Conservation (phyloP, 2,797 vertebrate genomes). For the Glyptemys insculpta region DNA sequence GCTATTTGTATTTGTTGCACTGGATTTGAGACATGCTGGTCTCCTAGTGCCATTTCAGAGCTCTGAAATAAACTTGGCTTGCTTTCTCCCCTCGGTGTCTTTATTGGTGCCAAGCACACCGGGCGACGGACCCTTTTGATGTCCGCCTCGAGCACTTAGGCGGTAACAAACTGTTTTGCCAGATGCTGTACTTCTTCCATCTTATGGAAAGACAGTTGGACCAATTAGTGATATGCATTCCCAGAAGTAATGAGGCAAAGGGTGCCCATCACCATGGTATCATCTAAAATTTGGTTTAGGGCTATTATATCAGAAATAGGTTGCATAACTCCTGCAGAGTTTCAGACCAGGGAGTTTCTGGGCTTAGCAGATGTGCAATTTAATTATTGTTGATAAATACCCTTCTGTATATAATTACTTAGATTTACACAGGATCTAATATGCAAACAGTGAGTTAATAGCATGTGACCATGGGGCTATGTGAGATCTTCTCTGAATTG, state of each 20-base stretch:
- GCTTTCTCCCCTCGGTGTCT: no score
- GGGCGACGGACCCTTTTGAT: no score
- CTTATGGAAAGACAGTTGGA: background rate
- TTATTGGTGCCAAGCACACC: no score
- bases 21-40: no score
- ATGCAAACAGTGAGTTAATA: background rate
- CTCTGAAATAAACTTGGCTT: no score
- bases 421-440: background rate
- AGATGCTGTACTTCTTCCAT: background rate
- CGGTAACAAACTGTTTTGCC: background rate
- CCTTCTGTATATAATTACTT: background rate
- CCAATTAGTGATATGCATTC: background rate
- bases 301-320: background rate
- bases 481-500: background rate
- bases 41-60: no score
- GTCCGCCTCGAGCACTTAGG: no score
- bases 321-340: background rate
- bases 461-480: background rate
- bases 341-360: background rate
- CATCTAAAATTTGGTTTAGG: background rate
- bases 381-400: background rate
- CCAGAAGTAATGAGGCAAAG: background rate
- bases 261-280: background rate
- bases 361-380: background rate
- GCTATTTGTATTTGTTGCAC: no score